Percentiles rank a stretch among this genome's conserved stretches.
These are phyloP conservation scores for Lithophane ornitopus DNA, from an alignment of 2,888 invertebrate genomes.

Conservation along the genomic window DNA sequence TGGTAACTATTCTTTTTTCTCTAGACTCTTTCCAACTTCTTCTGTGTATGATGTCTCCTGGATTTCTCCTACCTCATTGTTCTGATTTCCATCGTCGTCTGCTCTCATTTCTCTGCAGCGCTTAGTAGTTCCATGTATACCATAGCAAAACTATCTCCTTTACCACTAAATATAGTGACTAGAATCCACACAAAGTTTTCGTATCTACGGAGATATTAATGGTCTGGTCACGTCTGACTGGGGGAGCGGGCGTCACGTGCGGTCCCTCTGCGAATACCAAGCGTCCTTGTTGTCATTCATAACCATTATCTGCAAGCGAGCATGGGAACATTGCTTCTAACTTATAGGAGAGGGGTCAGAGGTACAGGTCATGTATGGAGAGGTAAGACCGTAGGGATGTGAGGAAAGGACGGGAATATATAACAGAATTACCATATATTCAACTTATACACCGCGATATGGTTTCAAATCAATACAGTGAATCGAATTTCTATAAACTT, in stretches of 20 bases:
- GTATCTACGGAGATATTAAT: constrained; percentile 31
- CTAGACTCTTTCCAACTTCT: neutral
- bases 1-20: neutral
- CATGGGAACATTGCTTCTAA: constrained; percentile 44
- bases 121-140: neutral
- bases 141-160: constrained; percentile 7
- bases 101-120: neutral
- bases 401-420: neutral
- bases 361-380: constrained; percentile 24
- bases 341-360: constrained; percentile 26
- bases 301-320: constrained; percentile 54
- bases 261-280: constrained; percentile 51
- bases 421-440: neutral
- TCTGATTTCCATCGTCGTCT: neutral
- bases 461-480: constrained; percentile 21
- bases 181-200: constrained; percentile 24
- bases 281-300: constrained; percentile 62
- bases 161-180: constrained; percentile 18
- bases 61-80: neutral
- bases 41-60: neutral
- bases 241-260: constrained; percentile 49
- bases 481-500: constrained; percentile 22
- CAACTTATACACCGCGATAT: neutral
- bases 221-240: constrained; percentile 52
- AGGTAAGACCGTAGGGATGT: neutral